phyloP scores from a whole-genome alignment of 2,113 vertebrate species.

The Vulpes ferrilata region DNA sequence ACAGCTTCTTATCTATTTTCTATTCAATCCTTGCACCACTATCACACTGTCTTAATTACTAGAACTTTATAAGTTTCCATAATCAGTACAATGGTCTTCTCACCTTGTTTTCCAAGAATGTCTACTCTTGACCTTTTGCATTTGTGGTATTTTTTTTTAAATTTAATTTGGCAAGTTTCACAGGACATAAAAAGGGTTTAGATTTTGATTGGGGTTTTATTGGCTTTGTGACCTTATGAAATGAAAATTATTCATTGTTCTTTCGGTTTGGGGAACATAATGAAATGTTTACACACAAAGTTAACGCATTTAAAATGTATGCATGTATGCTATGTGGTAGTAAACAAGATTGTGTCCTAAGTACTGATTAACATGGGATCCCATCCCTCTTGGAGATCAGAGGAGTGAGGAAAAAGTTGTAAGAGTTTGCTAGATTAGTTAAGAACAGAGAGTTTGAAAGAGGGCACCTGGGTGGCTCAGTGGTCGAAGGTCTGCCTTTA shows the following conservation, averaged over 20 bases:
- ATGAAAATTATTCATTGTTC: background rate
- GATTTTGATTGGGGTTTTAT: conserved; percentile 23
- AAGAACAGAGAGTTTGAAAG: background rate
- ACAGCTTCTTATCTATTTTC: background rate
- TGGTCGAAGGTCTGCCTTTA: too few relatives aligned
- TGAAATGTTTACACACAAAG: background rate
- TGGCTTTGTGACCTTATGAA: background rate
- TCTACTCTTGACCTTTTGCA: background rate
- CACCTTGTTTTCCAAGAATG: background rate
- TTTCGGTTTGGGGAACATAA: background rate
- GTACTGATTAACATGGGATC: background rate
- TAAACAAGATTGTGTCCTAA: background rate
- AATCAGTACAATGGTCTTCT: background rate
- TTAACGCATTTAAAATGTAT: background rate
- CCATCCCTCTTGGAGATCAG: background rate
- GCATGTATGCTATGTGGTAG: background rate
- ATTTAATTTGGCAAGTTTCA: background rate
- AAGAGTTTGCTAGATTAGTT: background rate
- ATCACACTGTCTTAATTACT: background rate
- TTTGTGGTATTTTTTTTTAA: background rate
- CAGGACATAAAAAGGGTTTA: background rate
- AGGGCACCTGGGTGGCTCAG: too few relatives aligned
- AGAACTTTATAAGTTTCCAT: background rate
- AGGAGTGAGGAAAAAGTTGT: background rate
- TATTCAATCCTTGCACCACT: background rate